Evolutionary conservation across 2,797 vertebrate genomes (phyloP), one percentile per base, ranked within the genome.

Genomic region (Ctenopoma multispine): DNA sequence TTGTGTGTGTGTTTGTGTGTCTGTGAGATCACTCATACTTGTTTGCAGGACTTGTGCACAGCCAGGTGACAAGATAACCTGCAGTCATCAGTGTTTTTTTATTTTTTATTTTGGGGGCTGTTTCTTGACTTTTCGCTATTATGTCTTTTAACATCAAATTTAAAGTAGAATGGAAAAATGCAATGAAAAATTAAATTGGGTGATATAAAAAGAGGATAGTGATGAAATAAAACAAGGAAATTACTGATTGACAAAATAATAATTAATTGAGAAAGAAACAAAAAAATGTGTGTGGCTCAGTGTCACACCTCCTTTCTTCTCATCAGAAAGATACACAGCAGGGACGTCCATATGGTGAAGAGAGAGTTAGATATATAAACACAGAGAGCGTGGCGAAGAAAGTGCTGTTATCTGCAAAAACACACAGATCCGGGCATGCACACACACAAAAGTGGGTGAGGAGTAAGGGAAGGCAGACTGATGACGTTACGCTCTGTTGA

Each of bases 401-500:
- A 61, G 60, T 1, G 49, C 24, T 34, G 56, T 51, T 61, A 17
- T 83, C 65, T 54, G 72, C 54, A 40, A 23, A 67, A 34, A 63
- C n/a, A 17, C 17, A 53, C 50, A 20, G 14, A 41, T 14, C 4
- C 15, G 1, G 5, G 13, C 14, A 17, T 5, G n/a, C 36, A 27
- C 43, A 31, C 29, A 31, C 27, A 23, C 1, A 15, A 5, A 54
- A 20, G 9, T 21, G 12, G 6, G 3, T 1, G 46, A 64, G 21
- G 24, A 53, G 31, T 15, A 9, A 20, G 7, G 7, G 12, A 9
- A 48, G 15, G 14, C 20, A 2, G 21, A 7, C 27, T 31, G 71
- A 78, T 71, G 38, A 27, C 69, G 78, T 63, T 4, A 5, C 14
- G 70, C 78, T 79, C 63, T 0, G 31, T 46, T 27, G 44, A 27